Evolutionary conservation across 2,113 vertebrate species (phyloP).

Genomic region (Varanus komodoensis): DNA sequence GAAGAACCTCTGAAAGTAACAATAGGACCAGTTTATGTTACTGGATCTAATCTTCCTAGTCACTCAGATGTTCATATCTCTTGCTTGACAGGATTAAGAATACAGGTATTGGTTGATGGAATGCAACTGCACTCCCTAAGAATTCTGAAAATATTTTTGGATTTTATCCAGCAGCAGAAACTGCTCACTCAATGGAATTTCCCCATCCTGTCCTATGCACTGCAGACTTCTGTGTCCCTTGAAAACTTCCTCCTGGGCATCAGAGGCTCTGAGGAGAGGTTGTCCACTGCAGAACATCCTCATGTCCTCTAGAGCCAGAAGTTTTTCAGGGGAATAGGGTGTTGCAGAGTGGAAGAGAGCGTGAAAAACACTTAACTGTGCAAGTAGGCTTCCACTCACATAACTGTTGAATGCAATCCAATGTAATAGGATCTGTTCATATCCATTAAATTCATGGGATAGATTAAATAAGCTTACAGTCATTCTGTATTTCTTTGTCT

Average conservation of each 20-base stretch:
- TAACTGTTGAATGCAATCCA: background rate
- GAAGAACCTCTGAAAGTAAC: constrained; percentile 81
- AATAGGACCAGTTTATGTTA: constrained; percentile 89
- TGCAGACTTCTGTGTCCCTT: background rate
- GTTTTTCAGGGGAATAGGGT: background rate
- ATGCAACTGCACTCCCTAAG: background rate
- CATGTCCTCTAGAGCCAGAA: background rate
- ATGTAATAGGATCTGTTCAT: background rate
- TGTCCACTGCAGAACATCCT: background rate
- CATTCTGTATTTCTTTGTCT: background rate
- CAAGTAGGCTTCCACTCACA: background rate
- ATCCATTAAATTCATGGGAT: background rate
- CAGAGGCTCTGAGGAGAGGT: background rate
- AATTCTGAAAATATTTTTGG: background rate
- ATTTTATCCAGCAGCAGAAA: background rate
- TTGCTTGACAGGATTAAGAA: constrained; percentile 92
- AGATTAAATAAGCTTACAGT: background rate
- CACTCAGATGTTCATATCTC: constrained; percentile 92
- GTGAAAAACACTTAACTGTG: background rate
- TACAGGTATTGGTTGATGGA: constrained; percentile 83
- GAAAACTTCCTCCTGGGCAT: background rate
- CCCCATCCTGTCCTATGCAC: background rate
- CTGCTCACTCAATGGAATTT: background rate
- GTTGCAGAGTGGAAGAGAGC: background rate
- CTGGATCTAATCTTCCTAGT: constrained; percentile 95